phyloP scores from a whole-genome alignment of 2,797 vertebrate species.

The Molossus alvarezi region DNA sequence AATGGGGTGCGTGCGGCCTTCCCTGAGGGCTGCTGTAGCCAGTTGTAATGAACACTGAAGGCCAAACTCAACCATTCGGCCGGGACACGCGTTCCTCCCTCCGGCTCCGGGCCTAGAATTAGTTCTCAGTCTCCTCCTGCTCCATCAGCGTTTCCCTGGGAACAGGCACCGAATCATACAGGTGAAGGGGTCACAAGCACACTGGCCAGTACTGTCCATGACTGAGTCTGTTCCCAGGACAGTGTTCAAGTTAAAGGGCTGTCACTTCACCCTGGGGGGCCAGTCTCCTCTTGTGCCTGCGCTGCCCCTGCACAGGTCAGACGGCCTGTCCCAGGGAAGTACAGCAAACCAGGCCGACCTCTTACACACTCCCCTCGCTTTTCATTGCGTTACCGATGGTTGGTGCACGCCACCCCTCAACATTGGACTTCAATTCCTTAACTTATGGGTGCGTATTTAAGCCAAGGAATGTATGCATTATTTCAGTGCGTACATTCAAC shows the following conservation, averaged over 20 bases:
- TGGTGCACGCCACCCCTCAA: background rate
- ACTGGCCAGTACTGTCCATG: background rate
- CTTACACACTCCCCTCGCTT: background rate
- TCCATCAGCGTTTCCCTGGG: background rate
- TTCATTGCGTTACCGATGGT: background rate
- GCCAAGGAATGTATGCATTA: background rate
- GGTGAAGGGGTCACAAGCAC: background rate
- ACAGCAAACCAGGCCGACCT: no score
- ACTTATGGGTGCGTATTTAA: background rate
- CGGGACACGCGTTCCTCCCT: background rate
- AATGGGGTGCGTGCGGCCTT: background rate
- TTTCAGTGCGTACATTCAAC: background rate
- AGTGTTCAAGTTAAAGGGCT: background rate
- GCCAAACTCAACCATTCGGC: background rate
- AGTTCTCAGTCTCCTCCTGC: accelerated
- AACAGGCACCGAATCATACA: background rate
- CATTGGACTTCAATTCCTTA: background rate
- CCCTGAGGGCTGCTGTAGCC: background rate
- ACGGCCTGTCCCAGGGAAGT: background rate
- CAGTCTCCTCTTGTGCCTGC: background rate
- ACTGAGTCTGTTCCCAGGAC: background rate
- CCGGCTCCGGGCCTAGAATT: background rate
- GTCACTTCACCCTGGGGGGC: background rate
- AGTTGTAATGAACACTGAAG: background rate
- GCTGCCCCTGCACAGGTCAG: background rate